Base-by-base conservation (phyloP, 1,140 invertebrate species). In the Aphelenchoides besseyi region DNA sequence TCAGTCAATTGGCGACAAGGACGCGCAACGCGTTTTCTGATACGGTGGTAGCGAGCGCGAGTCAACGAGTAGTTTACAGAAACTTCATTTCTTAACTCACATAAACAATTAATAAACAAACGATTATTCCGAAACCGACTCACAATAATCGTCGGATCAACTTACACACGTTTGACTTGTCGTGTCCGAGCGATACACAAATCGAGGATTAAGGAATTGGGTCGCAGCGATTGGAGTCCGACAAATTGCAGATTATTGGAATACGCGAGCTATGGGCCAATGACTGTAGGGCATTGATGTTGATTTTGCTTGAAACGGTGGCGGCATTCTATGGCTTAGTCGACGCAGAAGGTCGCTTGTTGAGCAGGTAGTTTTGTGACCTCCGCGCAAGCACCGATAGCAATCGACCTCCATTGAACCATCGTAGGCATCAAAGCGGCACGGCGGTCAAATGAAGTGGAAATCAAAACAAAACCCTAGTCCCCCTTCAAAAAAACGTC, bases 321-420 rank as follows among this genome's bases (percentile, higher is more conserved):
- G 18, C 5, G 55, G 18, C 55, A 59, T 59, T 59, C 32, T 5
- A 23, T 33, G 55, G 55, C 55, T 18, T 33, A 59, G 18, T 33
- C 18, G 55, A 59, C 12, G 23, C 41, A 23, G 41, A 48, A 48
- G 41, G 41, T 48, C 41, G 41, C 12, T 12, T 23, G 41, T 12
- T 16, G 41, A 23, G 41, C 41, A 48, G 41, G 41, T 48, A 48
- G 41, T 48, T 48, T 48, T 48, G 41, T 23, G 41, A 48, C 41
- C 55, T 8, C 18, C 18, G 55, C 18, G 5, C 5, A 28, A 5
- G 55, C 55, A 29, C 5, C 5, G 18, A 59, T 59, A 59, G 5
- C 55, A 8, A 59, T 59, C 55, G 55, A 59, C 55, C 55, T 59
- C 55, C 55, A 8, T 59, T 8, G 23, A 59, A 23, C 55, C 5